Base-by-base conservation (phyloP, 2,888 invertebrate genomes). In the Drosophila buzzatii region DNA sequence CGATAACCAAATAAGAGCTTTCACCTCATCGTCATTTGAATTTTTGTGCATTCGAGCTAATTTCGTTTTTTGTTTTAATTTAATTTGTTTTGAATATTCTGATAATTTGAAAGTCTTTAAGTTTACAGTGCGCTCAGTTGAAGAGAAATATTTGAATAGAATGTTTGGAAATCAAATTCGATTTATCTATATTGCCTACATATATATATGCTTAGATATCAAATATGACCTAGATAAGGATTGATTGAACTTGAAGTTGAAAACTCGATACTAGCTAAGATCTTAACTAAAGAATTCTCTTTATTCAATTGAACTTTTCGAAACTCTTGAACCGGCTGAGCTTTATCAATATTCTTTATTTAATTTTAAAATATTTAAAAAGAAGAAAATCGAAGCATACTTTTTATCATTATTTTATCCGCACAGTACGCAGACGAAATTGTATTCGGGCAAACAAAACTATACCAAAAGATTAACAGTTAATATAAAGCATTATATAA, bases 1-100 rank as follows among this genome's bases (percentile, higher is more conserved):
- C 93, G 93, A 92, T 92, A 92, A 89, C 83, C 71, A 70, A 70
- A 66, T 20, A 8, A 41, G 33, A 64, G 52, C 47, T 52, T 42
- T 37, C 51, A 8, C 10, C 27, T 61, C 61, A 20, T 23, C 37
- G 20, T 49, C 49, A 33, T 51, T 33, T 33, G 18, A 51, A 35
- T 35, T 20, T 33, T 33, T 49, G 10, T 20, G 44, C 49, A 10
- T 12, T 49, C n/a, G 49, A 33, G 49, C 7, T 51, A 7, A 33
- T 51, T 51, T 51, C 33, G 33, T 8, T 35, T 20, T 14, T 18
- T 7, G 1, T 31, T 31, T 3, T 39, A 16, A 16, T 41, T n/a
- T 41, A n/a, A 6, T 16, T 45, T 23, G 23, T 7, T 14, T 47
- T 5, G 37, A 39, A 39, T 39, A 39, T n/a, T 31, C 4, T 9